Evolutionary conservation across 2,797 vertebrate species (phyloP).

Genomic region (Pangasius sanitwongsei): DNA sequence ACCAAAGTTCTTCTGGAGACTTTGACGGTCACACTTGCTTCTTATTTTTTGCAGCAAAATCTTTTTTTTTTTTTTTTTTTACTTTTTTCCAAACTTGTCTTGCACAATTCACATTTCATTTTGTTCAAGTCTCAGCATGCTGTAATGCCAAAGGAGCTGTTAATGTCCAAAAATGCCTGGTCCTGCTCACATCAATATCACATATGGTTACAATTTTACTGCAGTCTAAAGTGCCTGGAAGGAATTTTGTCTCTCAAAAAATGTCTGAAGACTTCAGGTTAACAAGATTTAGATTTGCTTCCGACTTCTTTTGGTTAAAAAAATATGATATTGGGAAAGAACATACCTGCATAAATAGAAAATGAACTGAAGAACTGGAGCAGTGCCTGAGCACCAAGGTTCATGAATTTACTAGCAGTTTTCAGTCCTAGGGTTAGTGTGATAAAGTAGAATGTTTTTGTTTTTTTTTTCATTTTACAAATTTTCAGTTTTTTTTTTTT

Average conservation of each 20-base stretch:
- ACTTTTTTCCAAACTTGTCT: constrained; percentile 30
- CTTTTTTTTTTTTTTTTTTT: background rate
- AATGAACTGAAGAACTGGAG: constrained; percentile 29
- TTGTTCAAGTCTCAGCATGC: constrained; percentile 35
- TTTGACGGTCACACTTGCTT: too few species aligned
- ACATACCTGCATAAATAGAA: constrained; percentile 39
- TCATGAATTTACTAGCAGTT: background rate
- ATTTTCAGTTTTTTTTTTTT: too few species aligned
- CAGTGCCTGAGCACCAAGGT: background rate
- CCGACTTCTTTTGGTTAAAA: constrained; percentile 30
- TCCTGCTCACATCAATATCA: constrained; percentile 53
- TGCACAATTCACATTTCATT: constrained; percentile 52
- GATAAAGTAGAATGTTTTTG: background rate
- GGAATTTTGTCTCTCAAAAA: constrained; percentile 49
- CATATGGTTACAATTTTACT: constrained; percentile 65
- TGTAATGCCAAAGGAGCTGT: constrained; percentile 49
- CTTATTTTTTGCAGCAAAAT: too few species aligned
- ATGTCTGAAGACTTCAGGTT: constrained; percentile 55
- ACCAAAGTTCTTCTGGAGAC: too few species aligned
- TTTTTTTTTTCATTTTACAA: background rate
- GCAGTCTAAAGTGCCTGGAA: constrained; percentile 55
- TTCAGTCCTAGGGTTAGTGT: background rate
- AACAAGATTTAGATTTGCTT: constrained; percentile 59
- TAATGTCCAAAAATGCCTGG: constrained; percentile 54
- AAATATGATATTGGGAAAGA: constrained; percentile 13